Evolutionary conservation across 2,888 invertebrate species (phyloP), one percentile per base, ranked within the genome.

Genomic region (Phortica okadai): DNA sequence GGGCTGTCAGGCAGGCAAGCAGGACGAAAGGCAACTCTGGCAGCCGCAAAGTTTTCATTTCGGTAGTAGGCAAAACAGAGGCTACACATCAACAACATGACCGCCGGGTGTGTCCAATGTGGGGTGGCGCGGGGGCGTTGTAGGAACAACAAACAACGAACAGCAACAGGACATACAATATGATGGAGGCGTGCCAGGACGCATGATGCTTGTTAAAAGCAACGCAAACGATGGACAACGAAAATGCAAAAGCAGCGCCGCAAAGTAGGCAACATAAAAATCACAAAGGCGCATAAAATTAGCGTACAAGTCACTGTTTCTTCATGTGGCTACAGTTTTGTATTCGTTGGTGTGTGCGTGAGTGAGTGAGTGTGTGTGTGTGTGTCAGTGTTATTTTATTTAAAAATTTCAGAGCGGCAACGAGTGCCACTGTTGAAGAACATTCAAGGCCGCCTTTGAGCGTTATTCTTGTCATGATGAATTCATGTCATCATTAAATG

Each of bases 201-300:
- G 41, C 56, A 54, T 33, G 21, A 44, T 67, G 44, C n/a, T 6
- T 21, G 45, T 67, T 16, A 67, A 25, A 21, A n/a, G 33, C 54
- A 41, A 72, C 54, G 16, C 14, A 56, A 56, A 54, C n/a, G 54
- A 45, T 2, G 11, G 21, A 67, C 41, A 67, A 69, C 45, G 25
- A 45, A 69, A 69, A 72, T 11, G 33, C 50, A 70, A 44, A 44
- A 54, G 54, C 54, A 70, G 70, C 25, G 25, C 70, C 54, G 44
- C 70, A 45, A 72, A 25, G 80, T 78, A 76, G 78, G 70, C 82
- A 83, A 85, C 81, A 84, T 82, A 82, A 83, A 87, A 88, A 85
- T 86, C 88, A 85, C 85, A 85, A 85, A 85, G 85, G 85, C 84
- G 88, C 85, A 88, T 88, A 88, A 88, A 85, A 85, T 85, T 85